Evolutionary conservation across 1,140 invertebrate species (phyloP), one percentile per base, ranked within the genome.

Genomic region (Paramacrobiotus metropolitanus): DNA sequence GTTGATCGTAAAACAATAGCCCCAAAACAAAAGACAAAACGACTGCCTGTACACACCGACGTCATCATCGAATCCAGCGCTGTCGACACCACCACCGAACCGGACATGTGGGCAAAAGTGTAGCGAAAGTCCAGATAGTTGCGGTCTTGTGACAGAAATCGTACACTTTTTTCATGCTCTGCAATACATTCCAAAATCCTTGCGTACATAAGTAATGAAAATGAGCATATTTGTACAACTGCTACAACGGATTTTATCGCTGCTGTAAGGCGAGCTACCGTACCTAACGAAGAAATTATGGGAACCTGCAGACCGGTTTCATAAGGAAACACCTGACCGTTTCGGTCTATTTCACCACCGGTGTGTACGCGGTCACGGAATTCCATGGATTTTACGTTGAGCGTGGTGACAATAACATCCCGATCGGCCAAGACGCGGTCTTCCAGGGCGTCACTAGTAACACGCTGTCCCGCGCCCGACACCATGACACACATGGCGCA

Each of bases 61-160:
- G 48, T 55, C 48, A 55, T 55, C 48, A 55, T 55, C 15, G 48
- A 55, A 24, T 55, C 48, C 4, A 55, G 24, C 24, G 48, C 48
- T 9, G 48, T 24, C 4, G 48, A 55, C 9, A 55, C 48, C 15
- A 55, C 48, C 9, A 55, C 48, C 24, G 48, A 55, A 4, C 48
- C 48, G 9, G 48, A 55, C 48, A 55, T 55, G 48, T 55, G 48
- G 24, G 48, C 48, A 55, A 55, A 55, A 4, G 48, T 55, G 48
- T 55, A 55, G 9, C 48, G 48, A 24, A 55, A 55, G 24, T 55
- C 48, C 15, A 55, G 48, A 24, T 55, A 55, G 24, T 55, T 55
- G 4, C 48, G 48, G 48, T 55, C 48, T 55, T 55, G 48, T 4
- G 48, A 55, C 15, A 55, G 24, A 24, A 55, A 55, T 24, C 48